Evolutionary conservation across 1,140 invertebrate genomes (phyloP).

Genomic region (Cyclina sinensis): DNA sequence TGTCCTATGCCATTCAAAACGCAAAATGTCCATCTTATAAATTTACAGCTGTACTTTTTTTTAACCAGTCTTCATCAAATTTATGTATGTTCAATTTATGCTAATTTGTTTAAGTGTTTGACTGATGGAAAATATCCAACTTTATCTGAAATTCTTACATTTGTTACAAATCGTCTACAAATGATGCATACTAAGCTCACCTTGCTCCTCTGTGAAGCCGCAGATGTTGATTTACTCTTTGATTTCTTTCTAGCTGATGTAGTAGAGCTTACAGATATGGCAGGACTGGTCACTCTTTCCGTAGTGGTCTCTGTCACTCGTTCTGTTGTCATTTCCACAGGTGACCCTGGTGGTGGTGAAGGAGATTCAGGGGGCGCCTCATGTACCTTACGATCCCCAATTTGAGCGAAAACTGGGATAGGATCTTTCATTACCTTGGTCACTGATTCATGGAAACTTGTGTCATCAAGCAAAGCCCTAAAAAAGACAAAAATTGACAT

Average conservation of each 20-base stretch:
- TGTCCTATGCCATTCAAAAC: too few relatives aligned
- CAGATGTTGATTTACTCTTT: slow-evolving; percentile 42
- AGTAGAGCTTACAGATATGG: slow-evolving; percentile 9
- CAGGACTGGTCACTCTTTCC: slow-evolving; percentile 8
- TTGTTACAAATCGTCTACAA: too few relatives aligned
- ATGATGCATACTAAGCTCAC: too few relatives aligned
- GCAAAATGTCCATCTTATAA: too few relatives aligned
- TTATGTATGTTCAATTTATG: too few relatives aligned
- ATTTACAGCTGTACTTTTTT: too few relatives aligned
- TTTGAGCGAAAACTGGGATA: slow-evolving; percentile 84
- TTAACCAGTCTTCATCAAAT: too few relatives aligned
- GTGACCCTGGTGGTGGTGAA: slow-evolving; percentile 49
- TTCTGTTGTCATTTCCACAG: slow-evolving; percentile 20
- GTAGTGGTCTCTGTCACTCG: not conserved
- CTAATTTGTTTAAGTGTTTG: too few relatives aligned
- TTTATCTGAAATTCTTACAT: too few relatives aligned
- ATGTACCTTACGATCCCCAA: slow-evolving; percentile 66
- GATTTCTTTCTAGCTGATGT: slow-evolving; percentile 33
- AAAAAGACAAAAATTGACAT: slow-evolving; percentile 56
- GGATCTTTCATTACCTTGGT: slow-evolving; percentile 83
- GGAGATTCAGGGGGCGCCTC: not conserved
- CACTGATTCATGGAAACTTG: slow-evolving; percentile 81
- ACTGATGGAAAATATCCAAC: too few relatives aligned
- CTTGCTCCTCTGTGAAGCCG: slow-evolving; percentile 40
- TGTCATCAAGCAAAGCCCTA: slow-evolving; percentile 85